Percentiles rank a stretch among this genome's conserved stretches.
Evolutionary conservation across 1,140 invertebrate species (phyloP).

Genomic region (Galendromus occidentalis): DNA sequence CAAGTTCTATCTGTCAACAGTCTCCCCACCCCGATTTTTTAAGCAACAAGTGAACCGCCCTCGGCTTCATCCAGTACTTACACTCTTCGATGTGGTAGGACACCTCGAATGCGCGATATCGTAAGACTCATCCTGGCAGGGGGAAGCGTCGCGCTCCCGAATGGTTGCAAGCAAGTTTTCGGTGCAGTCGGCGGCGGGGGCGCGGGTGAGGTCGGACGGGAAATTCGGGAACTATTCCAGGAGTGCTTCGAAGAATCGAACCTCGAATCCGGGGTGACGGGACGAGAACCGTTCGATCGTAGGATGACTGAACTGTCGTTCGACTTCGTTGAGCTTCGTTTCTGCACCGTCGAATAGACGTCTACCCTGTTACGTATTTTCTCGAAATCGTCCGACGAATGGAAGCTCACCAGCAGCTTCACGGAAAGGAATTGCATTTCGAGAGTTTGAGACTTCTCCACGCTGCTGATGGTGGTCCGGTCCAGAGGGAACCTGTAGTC

Average conservation of each 20-base stretch:
- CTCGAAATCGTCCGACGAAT: not conserved
- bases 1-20: no score
- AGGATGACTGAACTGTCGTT: not conserved
- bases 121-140: not conserved
- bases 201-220: not conserved
- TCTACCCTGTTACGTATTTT: not conserved
- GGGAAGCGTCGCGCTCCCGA: not conserved
- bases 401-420: not conserved
- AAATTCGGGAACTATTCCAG: not conserved
- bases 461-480: not conserved
- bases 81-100: not conserved
- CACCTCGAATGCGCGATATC: not conserved
- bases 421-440: not conserved
- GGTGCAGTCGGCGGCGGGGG: not conserved
- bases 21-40: no score
- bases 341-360: not conserved
- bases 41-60: no score
- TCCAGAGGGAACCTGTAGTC: constrained; percentile 2
- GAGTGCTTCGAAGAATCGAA: not conserved
- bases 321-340: not conserved
- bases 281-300: not conserved
- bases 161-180: not conserved
- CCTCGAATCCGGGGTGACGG: not conserved
- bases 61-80: no score
- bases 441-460: not conserved